Base-by-base conservation (phyloP, 1,140 invertebrate genomes). In the Lordiphosa mommai region DNA sequence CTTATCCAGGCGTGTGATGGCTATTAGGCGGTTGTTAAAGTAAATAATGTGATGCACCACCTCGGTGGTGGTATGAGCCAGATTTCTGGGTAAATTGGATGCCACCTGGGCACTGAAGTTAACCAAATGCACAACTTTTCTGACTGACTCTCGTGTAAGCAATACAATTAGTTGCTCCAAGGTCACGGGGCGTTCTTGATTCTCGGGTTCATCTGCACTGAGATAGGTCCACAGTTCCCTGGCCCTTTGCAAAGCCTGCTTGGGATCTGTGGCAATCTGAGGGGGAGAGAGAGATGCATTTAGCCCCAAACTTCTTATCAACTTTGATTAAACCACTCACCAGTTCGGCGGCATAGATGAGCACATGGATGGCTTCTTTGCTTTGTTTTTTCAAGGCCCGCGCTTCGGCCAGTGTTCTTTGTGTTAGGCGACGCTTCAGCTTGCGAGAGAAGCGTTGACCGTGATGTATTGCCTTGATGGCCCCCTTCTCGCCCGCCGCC, bases 121-220 rank as follows among this genome's bases (percentile, higher is more conserved):
- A 36, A 94, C 90, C 10, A 95, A 89, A 86, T 96, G 94, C 0
- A 96, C 94, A 4, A 95, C 86, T 51, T 93, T 90, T 17, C 95
- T 90, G 1, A 94, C 93, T 0, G 93, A 92, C 89, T 96, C 94
- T 4, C 94, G 89, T 0, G 93, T 92, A 16, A 95, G 76, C 32
- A 96, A 86, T 5, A 94, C 93, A 30, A 95, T 89, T 27, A 95
- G 86, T 77, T 95, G 93, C 73, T 96, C 95, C 4, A 95, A 73
- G 1, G 93, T 95, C 40, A 91, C 90, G 0, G 95, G 95, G 40
- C 94, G 91, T 1, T 93, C 93, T 88, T 96, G 95, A 89, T 96
- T 96, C 87, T 95, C 94, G 0, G 94, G 94, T 72, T 96, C 95
- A 12, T 94, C 92, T 55, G 92, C 88, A 68, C 94, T 95, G 23